phyloP scores from a whole-genome alignment of 2,797 vertebrate species.

The Acanthopagrus latus region DNA sequence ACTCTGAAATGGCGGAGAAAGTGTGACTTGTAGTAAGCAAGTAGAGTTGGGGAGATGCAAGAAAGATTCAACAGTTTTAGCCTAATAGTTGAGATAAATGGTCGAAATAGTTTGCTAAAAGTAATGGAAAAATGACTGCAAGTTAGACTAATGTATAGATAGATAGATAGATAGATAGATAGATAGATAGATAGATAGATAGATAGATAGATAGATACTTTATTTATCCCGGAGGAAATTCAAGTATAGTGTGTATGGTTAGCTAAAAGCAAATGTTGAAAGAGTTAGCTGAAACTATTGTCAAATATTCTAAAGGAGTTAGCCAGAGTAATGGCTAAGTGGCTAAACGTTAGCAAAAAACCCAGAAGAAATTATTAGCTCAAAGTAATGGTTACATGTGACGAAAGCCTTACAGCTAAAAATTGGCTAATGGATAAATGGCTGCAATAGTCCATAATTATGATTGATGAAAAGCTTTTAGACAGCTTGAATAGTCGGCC shows the following conservation, averaged over 20 bases:
- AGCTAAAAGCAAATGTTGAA: neutral
- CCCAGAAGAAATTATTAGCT: neutral
- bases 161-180: too few relatives aligned
- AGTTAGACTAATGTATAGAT: too few relatives aligned
- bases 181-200: too few relatives aligned
- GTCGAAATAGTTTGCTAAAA: neutral
- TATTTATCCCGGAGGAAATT: too few relatives aligned
- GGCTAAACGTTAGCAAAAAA: neutral
- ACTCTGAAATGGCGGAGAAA: neutral
- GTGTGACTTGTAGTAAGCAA: neutral
- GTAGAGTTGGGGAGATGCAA: neutral
- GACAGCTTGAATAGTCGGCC: neutral
- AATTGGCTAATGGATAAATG: too few relatives aligned
- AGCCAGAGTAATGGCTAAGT: neutral
- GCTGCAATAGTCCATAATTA: neutral
- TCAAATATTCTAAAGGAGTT: neutral
- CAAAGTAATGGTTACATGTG: neutral
- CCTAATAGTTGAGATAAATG: too few relatives aligned
- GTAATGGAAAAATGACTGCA: too few relatives aligned
- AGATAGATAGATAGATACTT: too few relatives aligned
- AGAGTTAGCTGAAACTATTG: neutral
- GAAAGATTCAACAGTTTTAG: too few relatives aligned
- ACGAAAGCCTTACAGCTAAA: neutral
- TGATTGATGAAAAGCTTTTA: neutral
- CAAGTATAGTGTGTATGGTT: too few relatives aligned